Evolutionary conservation across 2,888 invertebrate genomes (phyloP).

Genomic region (Serrognathus titanus): DNA sequence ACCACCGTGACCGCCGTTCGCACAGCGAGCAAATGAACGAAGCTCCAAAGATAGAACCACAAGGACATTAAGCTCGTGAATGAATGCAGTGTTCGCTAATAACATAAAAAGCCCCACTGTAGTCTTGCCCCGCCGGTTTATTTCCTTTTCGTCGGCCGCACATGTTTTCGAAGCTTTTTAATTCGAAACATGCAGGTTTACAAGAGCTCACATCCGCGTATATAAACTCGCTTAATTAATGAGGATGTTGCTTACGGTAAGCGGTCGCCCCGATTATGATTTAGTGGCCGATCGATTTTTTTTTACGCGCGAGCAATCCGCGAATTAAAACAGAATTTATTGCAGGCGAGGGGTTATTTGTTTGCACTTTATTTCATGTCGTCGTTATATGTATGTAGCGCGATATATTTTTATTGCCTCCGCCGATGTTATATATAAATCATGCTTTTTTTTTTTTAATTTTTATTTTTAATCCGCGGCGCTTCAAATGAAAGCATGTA

Average conservation of each 20-base stretch:
- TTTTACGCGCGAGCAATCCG: not conserved
- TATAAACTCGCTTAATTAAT: conserved; percentile 30
- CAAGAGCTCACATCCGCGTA: conserved; percentile 31
- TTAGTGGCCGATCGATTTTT: not conserved
- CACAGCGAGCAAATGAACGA: conserved; percentile 9
- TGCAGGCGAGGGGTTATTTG: not conserved
- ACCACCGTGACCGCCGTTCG: conserved; percentile 15
- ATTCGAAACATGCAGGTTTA: conserved; percentile 28
- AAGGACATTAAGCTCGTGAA: conserved; percentile 21
- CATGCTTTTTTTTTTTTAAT: too few species aligned
- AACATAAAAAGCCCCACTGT: conserved; percentile 12
- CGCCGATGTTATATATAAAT: too few species aligned
- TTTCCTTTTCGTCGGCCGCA: conserved; percentile 16
- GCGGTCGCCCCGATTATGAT: conserved; percentile 2
- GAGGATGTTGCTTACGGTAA: conserved; percentile 23
- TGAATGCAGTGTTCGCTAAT: conserved; percentile 26
- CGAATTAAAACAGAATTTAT: not conserved
- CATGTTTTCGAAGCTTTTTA: conserved; percentile 23
- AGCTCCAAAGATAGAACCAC: conserved; percentile 24
- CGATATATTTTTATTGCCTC: not conserved
- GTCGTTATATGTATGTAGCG: not conserved
- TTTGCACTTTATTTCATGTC: not conserved
- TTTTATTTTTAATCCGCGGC: too few species aligned
- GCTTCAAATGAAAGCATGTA: too few species aligned
- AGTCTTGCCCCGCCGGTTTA: conserved; percentile 10